These are phyloP conservation scores for Stegophylla sp. DNA, from an alignment of 2,888 invertebrate genomes.

Conservation along the genomic window DNA sequence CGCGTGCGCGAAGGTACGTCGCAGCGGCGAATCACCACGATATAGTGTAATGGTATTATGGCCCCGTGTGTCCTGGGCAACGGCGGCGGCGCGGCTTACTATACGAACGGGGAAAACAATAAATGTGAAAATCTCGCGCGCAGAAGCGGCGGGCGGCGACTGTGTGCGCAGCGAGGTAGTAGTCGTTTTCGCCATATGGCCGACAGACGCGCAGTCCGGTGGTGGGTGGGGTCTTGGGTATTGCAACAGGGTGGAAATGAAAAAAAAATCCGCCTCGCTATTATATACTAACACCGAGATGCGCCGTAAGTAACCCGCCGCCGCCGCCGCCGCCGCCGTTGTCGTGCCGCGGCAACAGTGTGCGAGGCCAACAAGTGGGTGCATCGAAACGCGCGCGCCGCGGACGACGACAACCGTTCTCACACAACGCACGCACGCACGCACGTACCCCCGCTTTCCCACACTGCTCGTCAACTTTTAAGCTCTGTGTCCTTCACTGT, in stretches of 20 bases:
- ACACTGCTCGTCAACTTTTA: slow-evolving; percentile 37
- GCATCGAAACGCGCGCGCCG: slow-evolving; percentile 43
- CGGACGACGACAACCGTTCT: slow-evolving; percentile 9
- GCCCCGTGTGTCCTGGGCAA: slow-evolving; percentile 8
- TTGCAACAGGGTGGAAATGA: slow-evolving; percentile 57
- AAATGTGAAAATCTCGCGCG: slow-evolving; percentile 18
- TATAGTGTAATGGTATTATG: background rate
- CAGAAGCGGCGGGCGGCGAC: slow-evolving; percentile 2
- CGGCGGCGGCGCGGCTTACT: background rate
- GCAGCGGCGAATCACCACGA: slow-evolving; percentile 26
- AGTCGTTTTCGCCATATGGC: slow-evolving; percentile 51
- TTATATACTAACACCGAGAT: slow-evolving; percentile 7
- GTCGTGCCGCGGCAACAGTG: slow-evolving; percentile 56
- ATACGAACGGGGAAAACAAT: slow-evolving; percentile 5
- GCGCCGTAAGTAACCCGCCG: slow-evolving; percentile 7
- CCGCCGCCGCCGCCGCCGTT: slow-evolving; percentile 41
- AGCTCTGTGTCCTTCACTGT: slow-evolving; percentile 46
- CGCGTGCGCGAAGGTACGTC: slow-evolving; percentile 58
- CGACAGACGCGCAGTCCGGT: background rate
- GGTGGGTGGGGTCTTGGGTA: slow-evolving; percentile 53
- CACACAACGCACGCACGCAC: slow-evolving; percentile 12
- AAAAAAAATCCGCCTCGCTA: slow-evolving; percentile 54
- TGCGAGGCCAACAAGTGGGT: slow-evolving; percentile 59
- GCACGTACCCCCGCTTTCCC: background rate
- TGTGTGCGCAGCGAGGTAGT: background rate